Evolutionary conservation across 1,140 invertebrate species (phyloP).

Genomic region (Magallana ariakensis): DNA sequence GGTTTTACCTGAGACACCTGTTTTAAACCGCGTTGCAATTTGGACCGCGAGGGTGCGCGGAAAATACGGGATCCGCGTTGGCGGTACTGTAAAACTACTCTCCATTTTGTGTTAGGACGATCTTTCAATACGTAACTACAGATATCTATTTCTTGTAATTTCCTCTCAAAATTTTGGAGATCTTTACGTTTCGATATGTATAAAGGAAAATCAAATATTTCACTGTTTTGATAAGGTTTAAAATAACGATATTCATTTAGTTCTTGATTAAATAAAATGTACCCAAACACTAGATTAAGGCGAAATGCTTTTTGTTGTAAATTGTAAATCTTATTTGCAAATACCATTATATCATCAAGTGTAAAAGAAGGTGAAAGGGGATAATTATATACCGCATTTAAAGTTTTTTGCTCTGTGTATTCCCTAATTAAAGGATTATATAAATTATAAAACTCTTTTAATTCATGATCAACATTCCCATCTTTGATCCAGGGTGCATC

Average conservation of each 20-base stretch:
- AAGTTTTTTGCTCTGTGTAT: neutral
- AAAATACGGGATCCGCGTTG: too few species aligned
- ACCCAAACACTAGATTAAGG: conserved; percentile 1
- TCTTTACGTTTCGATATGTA: neutral
- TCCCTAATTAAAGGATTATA: neutral
- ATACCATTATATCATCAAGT: neutral
- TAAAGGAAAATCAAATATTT: neutral
- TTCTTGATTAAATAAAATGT: neutral
- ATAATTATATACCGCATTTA: neutral
- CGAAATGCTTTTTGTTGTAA: neutral
- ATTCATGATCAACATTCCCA: neutral
- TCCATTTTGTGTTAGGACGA: conserved; percentile 18
- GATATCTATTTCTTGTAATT: neutral
- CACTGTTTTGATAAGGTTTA: neutral
- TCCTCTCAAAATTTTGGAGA: neutral
- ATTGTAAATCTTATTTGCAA: neutral
- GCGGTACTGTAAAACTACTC: neutral
- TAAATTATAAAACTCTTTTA: neutral
- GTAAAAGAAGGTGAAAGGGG: neutral
- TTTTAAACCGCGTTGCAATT: too few species aligned
- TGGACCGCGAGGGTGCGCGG: too few species aligned
- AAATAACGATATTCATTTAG: neutral
- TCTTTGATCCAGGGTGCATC: neutral
- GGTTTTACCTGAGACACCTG: too few species aligned
- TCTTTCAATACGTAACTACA: neutral